Base-by-base conservation (phyloP, 2,797 vertebrate genomes). In the Tapirus indicus region DNA sequence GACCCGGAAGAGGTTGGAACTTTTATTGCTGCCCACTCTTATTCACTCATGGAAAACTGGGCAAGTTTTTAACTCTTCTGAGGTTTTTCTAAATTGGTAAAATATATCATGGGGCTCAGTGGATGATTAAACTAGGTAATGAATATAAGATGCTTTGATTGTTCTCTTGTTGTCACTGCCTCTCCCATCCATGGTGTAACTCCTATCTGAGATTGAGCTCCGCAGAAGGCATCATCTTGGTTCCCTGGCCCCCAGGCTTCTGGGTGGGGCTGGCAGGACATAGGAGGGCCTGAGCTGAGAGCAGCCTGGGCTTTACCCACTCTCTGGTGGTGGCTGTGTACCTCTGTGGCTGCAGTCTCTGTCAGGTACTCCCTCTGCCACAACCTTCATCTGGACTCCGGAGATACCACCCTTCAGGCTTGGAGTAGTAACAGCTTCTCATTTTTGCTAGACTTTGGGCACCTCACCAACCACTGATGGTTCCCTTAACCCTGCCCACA, bases 231-330 rank as follows among this genome's bases (percentile, higher is more conserved):
- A 0, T 32, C 25, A 3, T 4, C 21, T 21, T 49, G 7, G 7
- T 5, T 44, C 79, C 25, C 17, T 27, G 44, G 1, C 21, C 16
- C 47, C 38, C 20, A 6, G 21, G 6, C 5, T 18, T 35, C 60
- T 10, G 1, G 4, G 18, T 13, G 3, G 32, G 4, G 20, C 10
- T 18, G 6, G 0, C 2, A 35, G 13, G 14, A 27, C 12, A 0
- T 5, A 11, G 27, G 8, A 38, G 3, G 9, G 5, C 2, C 58
- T 86, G 20, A 78, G 17, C 18, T 84, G 35, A 38, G 11, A 75
- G 32, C 0, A 44, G 2, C 2, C 11, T 0, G 6, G 35, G 1
- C 5, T 18, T 41, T 10, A 8, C 5, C 1, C 0, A 6, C 44
- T 27, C 38, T 41, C 69, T 47, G 16, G 7, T 1, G 49, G 58